Evolutionary conservation across 1,140 invertebrate species (phyloP).

Genomic region (Melitaea cinxia): DNA sequence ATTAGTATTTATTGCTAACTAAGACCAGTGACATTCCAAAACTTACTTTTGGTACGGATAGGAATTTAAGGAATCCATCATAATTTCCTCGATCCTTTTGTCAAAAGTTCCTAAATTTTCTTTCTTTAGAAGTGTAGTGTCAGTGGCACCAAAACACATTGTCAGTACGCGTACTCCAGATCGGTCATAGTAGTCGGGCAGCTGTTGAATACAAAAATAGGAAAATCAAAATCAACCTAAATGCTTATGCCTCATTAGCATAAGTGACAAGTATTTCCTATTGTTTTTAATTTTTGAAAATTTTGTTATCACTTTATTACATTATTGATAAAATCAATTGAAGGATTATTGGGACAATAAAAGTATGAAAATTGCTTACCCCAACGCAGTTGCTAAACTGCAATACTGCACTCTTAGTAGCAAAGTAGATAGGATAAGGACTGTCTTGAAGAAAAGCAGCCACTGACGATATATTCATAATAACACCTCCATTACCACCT

Average conservation of each 20-base stretch:
- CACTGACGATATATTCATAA: constrained; percentile 85
- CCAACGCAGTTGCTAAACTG: constrained; percentile 81
- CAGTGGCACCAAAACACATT: constrained; percentile 69
- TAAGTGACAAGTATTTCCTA: too few species aligned
- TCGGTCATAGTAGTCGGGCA: constrained; percentile 44
- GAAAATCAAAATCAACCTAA: neutral
- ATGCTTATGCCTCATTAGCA: neutral
- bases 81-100: constrained; percentile 18
- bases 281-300: too few species aligned
- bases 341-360: neutral
- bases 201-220: constrained; percentile 22
- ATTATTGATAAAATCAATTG: too few species aligned
- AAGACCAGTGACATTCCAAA: neutral
- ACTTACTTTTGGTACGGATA: constrained; percentile 12
- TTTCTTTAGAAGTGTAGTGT: constrained; percentile 48
- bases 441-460: constrained; percentile 75
- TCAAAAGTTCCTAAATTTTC: constrained; percentile 45
- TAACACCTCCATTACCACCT: constrained; percentile 81
- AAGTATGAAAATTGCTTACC: constrained; percentile 44
- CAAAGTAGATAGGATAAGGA: constrained; percentile 81
- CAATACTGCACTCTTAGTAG: constrained; percentile 85
- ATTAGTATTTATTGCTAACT: too few species aligned
- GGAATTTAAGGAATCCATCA: constrained; percentile 8
- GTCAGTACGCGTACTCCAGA: constrained; percentile 65
- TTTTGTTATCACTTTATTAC: too few species aligned